These are phyloP conservation scores for Dolichoris vasculosae DNA, from an alignment of 1,140 invertebrate species.

Conservation along the genomic window DNA sequence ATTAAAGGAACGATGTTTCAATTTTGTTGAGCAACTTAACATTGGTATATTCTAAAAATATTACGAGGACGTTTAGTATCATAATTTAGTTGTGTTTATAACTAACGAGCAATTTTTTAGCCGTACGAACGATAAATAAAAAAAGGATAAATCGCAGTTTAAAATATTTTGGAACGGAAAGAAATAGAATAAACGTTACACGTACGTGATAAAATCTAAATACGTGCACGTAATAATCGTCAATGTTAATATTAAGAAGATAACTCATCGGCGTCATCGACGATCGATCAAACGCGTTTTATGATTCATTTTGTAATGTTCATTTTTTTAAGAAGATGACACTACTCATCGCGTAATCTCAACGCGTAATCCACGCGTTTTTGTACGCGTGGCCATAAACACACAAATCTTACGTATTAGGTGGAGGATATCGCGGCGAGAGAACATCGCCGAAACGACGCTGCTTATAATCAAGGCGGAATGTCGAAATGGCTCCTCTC, in stretches of 20 bases:
- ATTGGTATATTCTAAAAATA: neutral
- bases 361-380: neutral
- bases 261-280: neutral
- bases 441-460: too few relatives aligned
- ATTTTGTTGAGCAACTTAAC: neutral
- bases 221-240: neutral
- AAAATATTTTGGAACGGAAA: neutral
- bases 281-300: too few relatives aligned
- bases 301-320: neutral
- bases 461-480: neutral
- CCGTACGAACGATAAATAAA: neutral
- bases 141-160: neutral
- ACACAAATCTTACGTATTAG: slow-evolving; percentile 2
- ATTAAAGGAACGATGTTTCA: too few relatives aligned
- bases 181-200: neutral
- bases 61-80: neutral
- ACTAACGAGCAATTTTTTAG: neutral
- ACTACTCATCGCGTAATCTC: neutral
- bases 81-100: too few relatives aligned
- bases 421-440: neutral
- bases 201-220: too few relatives aligned
- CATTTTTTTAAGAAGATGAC: neutral
- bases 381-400: neutral
- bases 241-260: neutral
- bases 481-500: slow-evolving; percentile 3